Conservation (phyloP, 2,113 vertebrate species). For the Halcyon malimbica region DNA sequence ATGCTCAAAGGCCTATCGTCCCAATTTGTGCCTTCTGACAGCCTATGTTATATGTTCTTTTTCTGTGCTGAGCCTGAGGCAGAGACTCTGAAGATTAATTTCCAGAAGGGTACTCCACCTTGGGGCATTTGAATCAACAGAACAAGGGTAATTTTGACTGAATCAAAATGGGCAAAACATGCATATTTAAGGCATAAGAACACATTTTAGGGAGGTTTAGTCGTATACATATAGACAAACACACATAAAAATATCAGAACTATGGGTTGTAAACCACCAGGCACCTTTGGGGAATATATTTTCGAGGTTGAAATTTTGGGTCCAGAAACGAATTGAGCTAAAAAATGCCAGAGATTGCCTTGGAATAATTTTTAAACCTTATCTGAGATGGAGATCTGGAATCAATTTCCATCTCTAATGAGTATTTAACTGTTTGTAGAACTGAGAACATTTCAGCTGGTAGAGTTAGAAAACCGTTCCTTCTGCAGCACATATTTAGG, state of each 20-base stretch:
- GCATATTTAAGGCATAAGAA: rapidly evolving
- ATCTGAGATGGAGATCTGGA: background rate
- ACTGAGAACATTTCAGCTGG: background rate
- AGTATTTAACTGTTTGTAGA: background rate
- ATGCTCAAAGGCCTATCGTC: background rate
- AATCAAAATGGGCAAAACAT: background rate
- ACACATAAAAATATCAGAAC: background rate
- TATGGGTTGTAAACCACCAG: background rate
- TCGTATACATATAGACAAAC: background rate
- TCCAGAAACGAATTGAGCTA: background rate
- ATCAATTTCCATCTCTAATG: background rate
- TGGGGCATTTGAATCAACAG: background rate
- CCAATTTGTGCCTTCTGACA: background rate
- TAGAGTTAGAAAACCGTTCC: background rate
- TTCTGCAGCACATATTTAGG: background rate
- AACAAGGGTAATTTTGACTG: background rate
- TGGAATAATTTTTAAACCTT: background rate
- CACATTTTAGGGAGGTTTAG: background rate
- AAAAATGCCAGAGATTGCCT: background rate
- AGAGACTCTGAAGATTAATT: background rate
- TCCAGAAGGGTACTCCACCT: background rate
- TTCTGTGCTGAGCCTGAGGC: background rate
- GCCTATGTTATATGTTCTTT: background rate
- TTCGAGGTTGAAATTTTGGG: background rate
- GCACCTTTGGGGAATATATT: background rate